These are phyloP conservation scores for Acromyrmex echinatior DNA, from an alignment of 1,140 invertebrate species.

Conservation along the genomic window DNA sequence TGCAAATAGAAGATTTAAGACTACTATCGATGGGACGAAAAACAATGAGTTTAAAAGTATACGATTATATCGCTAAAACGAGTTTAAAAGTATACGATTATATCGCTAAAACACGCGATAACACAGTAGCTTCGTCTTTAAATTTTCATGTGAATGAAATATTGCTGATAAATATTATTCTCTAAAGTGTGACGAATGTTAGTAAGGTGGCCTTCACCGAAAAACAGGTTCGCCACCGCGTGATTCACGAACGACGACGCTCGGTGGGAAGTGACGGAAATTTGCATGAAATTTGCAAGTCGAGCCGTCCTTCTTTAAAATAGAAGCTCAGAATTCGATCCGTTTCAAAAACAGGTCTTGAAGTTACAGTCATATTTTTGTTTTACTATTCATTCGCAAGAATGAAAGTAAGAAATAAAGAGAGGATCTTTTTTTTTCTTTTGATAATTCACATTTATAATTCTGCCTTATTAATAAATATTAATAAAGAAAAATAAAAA, in stretches of 20 bases:
- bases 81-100: neutral
- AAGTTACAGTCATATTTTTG: neutral
- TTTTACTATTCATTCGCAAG: neutral
- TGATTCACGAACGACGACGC: constrained; percentile 29
- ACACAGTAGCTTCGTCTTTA: neutral
- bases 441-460: neutral
- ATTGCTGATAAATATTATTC: constrained; percentile 42
- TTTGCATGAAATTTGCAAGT: constrained; percentile 43
- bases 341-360: neutral
- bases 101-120: neutral
- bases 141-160: neutral
- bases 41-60: neutral
- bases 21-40: neutral
- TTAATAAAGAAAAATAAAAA: neutral
- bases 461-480: neutral
- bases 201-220: constrained; percentile 22
- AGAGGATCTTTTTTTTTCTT: neutral
- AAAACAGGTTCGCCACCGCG: constrained; percentile 49
- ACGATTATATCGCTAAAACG: neutral
- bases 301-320: constrained; percentile 6
- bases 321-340: constrained; percentile 1
- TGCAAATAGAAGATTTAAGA: neutral
- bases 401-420: neutral
- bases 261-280: constrained; percentile 39
- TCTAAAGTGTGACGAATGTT: constrained; percentile 13